Evolutionary conservation across 2,888 invertebrate genomes (phyloP), one percentile per base, ranked within the genome.

Genomic region (Ptycholaimellus sp.): DNA sequence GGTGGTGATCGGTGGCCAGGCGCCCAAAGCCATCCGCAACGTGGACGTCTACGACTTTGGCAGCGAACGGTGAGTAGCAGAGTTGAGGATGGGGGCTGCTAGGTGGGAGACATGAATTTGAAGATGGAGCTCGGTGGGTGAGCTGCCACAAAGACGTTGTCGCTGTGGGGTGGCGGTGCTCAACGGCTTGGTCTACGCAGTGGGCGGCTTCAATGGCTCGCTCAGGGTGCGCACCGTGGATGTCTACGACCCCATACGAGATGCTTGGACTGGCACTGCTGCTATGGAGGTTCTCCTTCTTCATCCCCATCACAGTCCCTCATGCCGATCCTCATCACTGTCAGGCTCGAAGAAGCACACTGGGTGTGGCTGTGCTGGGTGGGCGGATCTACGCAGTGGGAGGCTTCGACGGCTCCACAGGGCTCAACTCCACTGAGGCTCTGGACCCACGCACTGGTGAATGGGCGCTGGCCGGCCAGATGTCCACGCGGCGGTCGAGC

Each of bases 21-120:
- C 87, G 32, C 87, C 87, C 3, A 90, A 90, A 64, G 87, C 87
- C 2, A 80, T 87, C 51, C 71, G 83, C 48, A 81, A 79, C 50
- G 83, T 80, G 21, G 83, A 81, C 54, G 76, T 77, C 58, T 81
- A 72, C 52, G 79, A 80, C 62, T 72, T 80, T 50, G 72, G 74
- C n/a, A n/a, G n/a, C n/a, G n/a, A n/a, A n/a, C n/a, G n/a, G n/a
- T n/a, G n/a, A n/a, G n/a, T n/a, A n/a, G n/a, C n/a, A n/a, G n/a
- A n/a, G n/a, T n/a, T n/a, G n/a, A n/a, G n/a, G n/a, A n/a, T n/a
- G n/a, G n/a, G n/a, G 25, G 13, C 13, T 23, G 25, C 25, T 23
- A 23, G 13, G 13, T 23, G 7, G 13, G 25, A 23, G 6, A 9
- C 6, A 23, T 23, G 6, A 13, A 23, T 9, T 13, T 6, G 25